Conservation (phyloP, 1,140 invertebrate genomes). For the Spodoptera litura region DNA sequence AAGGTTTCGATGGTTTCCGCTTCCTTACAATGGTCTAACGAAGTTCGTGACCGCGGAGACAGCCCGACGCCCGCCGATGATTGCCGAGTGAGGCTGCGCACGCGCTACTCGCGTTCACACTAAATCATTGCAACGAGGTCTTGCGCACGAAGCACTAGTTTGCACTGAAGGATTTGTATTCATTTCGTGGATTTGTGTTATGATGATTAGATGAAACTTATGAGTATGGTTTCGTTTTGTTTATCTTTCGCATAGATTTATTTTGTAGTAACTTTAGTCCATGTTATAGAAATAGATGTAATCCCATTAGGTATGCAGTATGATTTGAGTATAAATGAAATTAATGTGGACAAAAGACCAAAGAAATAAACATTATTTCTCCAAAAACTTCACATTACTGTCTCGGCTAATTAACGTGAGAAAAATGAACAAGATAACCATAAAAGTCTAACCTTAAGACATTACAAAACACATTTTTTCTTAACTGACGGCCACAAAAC, state of each 20-base stretch:
- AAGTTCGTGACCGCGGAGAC: slow-evolving; percentile 44
- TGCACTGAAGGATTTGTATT: slow-evolving; percentile 36
- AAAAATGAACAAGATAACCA: background rate
- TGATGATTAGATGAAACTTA: slow-evolving; percentile 28
- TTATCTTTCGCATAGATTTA: background rate
- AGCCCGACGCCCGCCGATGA: slow-evolving; percentile 41
- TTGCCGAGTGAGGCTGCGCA: slow-evolving; percentile 34
- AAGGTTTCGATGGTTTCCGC: slow-evolving; percentile 37
- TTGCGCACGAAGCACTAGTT: slow-evolving; percentile 25
- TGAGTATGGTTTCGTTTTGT: background rate
- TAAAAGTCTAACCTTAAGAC: background rate
- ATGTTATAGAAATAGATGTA: background rate
- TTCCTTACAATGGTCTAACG: slow-evolving; percentile 38
- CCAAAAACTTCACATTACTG: no score
- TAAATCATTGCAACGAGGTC: slow-evolving; percentile 43
- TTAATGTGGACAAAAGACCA: no score
- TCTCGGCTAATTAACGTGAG: background rate
- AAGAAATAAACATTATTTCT: no score
- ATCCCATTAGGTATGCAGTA: background rate
- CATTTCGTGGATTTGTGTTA: slow-evolving; percentile 18
- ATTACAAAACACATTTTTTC: background rate
- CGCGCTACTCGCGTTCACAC: slow-evolving; percentile 34
- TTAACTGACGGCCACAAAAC: slow-evolving; percentile 4
- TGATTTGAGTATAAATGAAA: background rate
- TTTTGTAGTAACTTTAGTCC: background rate